Conservation (phyloP, 1,140 invertebrate species). For the Diorhabda sublineata region DNA sequence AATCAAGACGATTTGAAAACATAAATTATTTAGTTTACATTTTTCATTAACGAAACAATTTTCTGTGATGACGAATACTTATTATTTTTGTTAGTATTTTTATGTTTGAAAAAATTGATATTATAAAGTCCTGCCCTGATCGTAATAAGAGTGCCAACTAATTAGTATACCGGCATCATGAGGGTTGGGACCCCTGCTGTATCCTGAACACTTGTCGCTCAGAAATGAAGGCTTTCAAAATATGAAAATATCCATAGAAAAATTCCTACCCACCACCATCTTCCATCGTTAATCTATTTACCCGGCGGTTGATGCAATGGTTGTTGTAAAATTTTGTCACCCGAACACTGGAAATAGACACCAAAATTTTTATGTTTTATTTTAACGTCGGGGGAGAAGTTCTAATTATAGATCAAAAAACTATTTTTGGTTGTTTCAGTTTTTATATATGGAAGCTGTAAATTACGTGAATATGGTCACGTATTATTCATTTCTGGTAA, state of each 20-base stretch:
- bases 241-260: background rate
- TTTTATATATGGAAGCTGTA: no score
- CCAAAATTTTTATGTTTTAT: background rate
- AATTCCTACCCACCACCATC: background rate
- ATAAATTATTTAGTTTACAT: no score
- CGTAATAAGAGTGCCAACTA: constrained; percentile 11
- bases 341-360: background rate
- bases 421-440: no score
- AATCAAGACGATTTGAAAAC: no score
- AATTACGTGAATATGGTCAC: no score
- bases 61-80: no score
- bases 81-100: no score
- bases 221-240: constrained; percentile 1
- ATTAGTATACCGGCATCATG: constrained; percentile 7
- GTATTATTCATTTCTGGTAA: no score
- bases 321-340: background rate
- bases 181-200: constrained; percentile 3
- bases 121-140: background rate
- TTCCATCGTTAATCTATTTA: constrained; percentile 1
- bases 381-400: constrained; percentile 1
- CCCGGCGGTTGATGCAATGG: background rate
- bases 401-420: background rate
- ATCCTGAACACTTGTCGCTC: constrained; percentile 9
- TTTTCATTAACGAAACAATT: no score
- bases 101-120: no score